Evolutionary conservation across 1,140 invertebrate genomes (phyloP).

Genomic region (Temnothorax nylanderi): DNA sequence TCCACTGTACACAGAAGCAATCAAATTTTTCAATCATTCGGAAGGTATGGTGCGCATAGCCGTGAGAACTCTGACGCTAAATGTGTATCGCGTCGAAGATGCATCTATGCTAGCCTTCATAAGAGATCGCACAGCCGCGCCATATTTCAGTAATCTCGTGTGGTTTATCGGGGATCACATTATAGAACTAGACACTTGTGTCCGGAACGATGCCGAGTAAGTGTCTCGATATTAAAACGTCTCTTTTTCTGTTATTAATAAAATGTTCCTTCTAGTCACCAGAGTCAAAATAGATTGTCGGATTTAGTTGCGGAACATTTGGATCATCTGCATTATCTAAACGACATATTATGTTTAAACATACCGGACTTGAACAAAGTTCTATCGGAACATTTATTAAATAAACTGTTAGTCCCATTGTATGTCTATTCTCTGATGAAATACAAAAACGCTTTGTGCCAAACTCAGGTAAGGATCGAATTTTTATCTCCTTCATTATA

Average conservation of each 20-base stretch:
- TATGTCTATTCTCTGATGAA: slow-evolving; percentile 96
- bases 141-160: slow-evolving; percentile 99
- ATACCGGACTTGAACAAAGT: slow-evolving; percentile 98
- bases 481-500: neutral
- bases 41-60: slow-evolving; percentile 99
- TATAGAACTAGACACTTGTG: slow-evolving; percentile 97
- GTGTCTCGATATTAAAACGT: slow-evolving; percentile 76
- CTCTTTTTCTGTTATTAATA: neutral
- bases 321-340: slow-evolving; percentile 99
- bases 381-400: slow-evolving; percentile 97
- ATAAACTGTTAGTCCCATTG: slow-evolving; percentile 96
- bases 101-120: slow-evolving; percentile 98
- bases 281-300: slow-evolving; percentile 95
- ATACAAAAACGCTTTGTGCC: slow-evolving; percentile 77
- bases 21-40: slow-evolving; percentile 99
- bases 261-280: slow-evolving; percentile 89
- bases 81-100: slow-evolving; percentile 98
- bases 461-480: slow-evolving; percentile 80
- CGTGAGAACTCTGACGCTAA: slow-evolving; percentile 98
- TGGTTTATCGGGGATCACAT: slow-evolving; percentile 99
- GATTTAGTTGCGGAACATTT: slow-evolving; percentile 99
- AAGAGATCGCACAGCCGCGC: slow-evolving; percentile 96
- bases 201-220: slow-evolving; percentile 97
- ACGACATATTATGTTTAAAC: slow-evolving; percentile 97
- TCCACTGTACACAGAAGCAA: slow-evolving; percentile 99